Evolutionary conservation across 2,797 vertebrate genomes (phyloP).

Genomic region (Tapirus indicus): DNA sequence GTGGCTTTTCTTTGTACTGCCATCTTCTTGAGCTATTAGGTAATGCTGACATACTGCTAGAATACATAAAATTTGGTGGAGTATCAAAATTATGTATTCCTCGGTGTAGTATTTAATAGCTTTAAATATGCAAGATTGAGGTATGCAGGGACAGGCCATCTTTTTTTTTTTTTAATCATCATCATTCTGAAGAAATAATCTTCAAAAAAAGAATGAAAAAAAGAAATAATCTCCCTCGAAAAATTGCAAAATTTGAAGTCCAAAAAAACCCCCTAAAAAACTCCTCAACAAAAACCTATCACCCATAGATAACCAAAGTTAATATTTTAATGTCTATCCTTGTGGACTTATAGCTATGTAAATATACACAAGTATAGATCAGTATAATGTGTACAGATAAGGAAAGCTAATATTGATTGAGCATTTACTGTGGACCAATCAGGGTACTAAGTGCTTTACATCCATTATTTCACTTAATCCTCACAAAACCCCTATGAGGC

Average conservation of each 20-base stretch:
- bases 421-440: neutral
- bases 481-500: neutral
- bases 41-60: slow-evolving; percentile 60
- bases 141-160: neutral
- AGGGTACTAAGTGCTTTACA: neutral
- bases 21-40: slow-evolving; percentile 76
- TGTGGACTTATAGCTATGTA: slow-evolving; percentile 46
- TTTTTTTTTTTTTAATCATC: slow-evolving; percentile 42
- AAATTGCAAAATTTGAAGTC: slow-evolving; percentile 28
- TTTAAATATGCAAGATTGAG: slow-evolving; percentile 55
- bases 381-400: slow-evolving; percentile 54
- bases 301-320: slow-evolving; percentile 15
- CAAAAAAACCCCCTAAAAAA: neutral
- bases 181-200: slow-evolving; percentile 57
- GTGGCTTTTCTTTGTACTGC: slow-evolving; percentile 76
- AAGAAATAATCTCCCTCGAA: slow-evolving; percentile 16
- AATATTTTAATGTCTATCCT: slow-evolving; percentile 42
- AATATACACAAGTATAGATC: slow-evolving; percentile 25
- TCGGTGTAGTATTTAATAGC: neutral
- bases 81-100: slow-evolving; percentile 40
- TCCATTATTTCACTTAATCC: slow-evolving; percentile 39
- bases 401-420: slow-evolving; percentile 59
- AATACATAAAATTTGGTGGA: slow-evolving; percentile 56
- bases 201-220: slow-evolving; percentile 9
- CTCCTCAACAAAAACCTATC: neutral